Conservation (phyloP, 2,888 invertebrate genomes). For the Scaptomyza reducta region DNA sequence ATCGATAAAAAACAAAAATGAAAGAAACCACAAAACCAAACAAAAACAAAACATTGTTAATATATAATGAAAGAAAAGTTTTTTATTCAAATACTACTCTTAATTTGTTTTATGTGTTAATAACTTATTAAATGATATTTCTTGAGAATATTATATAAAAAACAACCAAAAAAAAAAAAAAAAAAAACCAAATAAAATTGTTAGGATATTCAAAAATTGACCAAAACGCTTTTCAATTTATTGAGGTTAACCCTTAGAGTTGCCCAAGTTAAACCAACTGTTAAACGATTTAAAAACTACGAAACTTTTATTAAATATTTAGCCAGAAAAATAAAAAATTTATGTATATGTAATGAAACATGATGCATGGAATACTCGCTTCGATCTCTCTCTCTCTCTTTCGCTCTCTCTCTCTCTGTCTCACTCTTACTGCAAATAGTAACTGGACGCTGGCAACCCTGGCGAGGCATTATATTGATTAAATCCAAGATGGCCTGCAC, state of each 20-base stretch:
- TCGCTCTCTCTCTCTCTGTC: too few relatives aligned
- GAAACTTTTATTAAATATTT: conserved; percentile 23
- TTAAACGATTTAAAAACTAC: conserved; percentile 23
- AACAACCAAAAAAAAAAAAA: conserved; percentile 13
- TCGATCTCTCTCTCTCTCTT: too few relatives aligned
- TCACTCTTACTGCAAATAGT: conserved; percentile 36
- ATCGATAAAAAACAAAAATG: conserved; percentile 63
- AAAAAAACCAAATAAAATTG: conserved; percentile 61
- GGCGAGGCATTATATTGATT: conserved; percentile 26
- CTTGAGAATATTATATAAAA: conserved; percentile 72
- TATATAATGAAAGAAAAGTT: conserved; percentile 70
- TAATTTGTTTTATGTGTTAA: conserved; percentile 81
- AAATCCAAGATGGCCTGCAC: conserved; percentile 5
- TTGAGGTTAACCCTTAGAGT: too few relatives aligned
- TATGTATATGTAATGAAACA: not conserved
- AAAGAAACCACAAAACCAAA: conserved; percentile 31
- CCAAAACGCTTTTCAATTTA: conserved; percentile 5
- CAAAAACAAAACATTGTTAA: conserved; percentile 61
- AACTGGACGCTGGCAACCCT: conserved; percentile 32
- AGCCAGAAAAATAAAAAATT: conserved; percentile 21
- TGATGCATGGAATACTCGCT: not conserved
- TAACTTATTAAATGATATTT: conserved; percentile 79
- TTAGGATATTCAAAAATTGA: conserved; percentile 73
- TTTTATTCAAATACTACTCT: conserved; percentile 80
- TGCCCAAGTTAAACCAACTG: too few relatives aligned